Conservation (phyloP, 2,113 vertebrate genomes). For the Aptenodytes forsteri region DNA sequence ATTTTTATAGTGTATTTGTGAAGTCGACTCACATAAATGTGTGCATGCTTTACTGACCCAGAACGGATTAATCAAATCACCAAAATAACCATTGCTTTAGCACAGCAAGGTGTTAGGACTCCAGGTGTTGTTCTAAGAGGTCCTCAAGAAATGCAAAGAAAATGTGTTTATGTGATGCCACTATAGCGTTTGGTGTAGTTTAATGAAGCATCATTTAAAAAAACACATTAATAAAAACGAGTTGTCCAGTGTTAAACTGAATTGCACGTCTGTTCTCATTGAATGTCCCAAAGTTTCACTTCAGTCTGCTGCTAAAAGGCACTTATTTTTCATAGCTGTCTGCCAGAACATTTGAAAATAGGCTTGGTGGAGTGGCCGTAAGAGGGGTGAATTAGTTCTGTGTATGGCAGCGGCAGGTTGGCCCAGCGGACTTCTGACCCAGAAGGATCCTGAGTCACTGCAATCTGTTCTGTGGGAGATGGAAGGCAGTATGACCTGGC, state of each 20-base stretch:
- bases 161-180: neutral
- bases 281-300: neutral
- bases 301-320: neutral
- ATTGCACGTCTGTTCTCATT: neutral
- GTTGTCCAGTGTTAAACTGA: neutral
- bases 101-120: neutral
- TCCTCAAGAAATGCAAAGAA: neutral
- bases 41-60: neutral
- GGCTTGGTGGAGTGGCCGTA: neutral
- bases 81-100: neutral
- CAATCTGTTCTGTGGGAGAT: slow-evolving; percentile 69
- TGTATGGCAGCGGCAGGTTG: neutral
- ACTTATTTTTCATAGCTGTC: neutral
- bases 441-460: slow-evolving; percentile 55
- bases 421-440: slow-evolving; percentile 34
- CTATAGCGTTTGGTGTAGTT: neutral
- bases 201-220: neutral
- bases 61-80: neutral
- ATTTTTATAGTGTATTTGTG: neutral
- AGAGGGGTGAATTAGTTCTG: neutral
- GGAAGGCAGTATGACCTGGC: slow-evolving; percentile 56
- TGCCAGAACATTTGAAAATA: neutral
- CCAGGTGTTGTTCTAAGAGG: neutral
- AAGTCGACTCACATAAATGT: neutral
- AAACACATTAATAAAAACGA: neutral